A percentile compares a stretch with the other conserved stretches of the same genome.
Evolutionary conservation across 53 echinoderm and acorn worm genomes (phyloP).

Genomic region (Mesocentrotus franciscanus): DNA sequence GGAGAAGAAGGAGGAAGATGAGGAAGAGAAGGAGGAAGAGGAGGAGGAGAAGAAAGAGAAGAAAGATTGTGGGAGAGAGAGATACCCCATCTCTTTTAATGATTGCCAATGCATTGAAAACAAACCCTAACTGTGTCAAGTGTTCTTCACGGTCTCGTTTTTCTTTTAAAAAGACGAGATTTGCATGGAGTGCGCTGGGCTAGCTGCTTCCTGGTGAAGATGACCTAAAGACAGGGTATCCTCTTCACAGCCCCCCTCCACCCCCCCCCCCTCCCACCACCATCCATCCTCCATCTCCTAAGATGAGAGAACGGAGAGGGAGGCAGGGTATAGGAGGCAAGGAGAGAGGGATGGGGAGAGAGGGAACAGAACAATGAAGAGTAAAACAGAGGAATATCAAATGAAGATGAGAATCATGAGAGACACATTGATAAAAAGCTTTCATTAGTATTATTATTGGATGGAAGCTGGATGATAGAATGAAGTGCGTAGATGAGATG

Average conservation of each 20-base stretch:
- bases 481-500: no score
- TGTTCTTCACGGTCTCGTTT: neutral
- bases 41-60: neutral
- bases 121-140: slow-evolving; percentile 31
- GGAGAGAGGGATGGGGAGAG: neutral
- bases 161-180: neutral
- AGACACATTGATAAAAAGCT: no score
- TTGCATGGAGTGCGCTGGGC: neutral
- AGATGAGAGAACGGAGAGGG: neutral
- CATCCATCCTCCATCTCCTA: neutral
- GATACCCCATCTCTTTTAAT: neutral
- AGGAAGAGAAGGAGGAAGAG: neutral
- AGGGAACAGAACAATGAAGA: neutral
- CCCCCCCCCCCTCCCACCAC: neutral
- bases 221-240: neutral
- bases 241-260: neutral
- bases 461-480: no score
- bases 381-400: no score
- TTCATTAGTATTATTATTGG: no score
- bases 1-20: no score
- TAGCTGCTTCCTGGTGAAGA: neutral
- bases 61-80: neutral
- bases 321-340: neutral
- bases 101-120: slow-evolving; percentile 5
- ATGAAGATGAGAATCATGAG: no score